A percentile compares a stretch with the other conserved stretches of the same genome.
These are phyloP conservation scores for Cosmia trapezina DNA, from an alignment of 2,888 invertebrate genomes.

Conservation along the genomic window DNA sequence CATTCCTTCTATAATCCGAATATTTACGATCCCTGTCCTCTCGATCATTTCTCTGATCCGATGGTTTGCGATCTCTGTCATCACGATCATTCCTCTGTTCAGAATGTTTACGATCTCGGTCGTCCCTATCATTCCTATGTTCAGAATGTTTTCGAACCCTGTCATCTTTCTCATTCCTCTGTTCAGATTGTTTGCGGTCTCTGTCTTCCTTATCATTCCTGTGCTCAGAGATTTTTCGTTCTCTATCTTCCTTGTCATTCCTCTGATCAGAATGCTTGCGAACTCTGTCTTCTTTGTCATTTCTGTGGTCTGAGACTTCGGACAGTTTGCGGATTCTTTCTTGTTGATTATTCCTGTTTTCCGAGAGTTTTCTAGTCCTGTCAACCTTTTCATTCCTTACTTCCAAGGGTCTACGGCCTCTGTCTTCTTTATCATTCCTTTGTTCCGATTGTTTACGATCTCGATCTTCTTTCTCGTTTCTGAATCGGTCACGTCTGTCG, in stretches of 20 bases:
- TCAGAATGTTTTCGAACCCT: constrained; percentile 45
- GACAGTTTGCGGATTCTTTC: constrained; percentile 54
- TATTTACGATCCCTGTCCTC: constrained; percentile 49
- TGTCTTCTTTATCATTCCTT: constrained; percentile 50
- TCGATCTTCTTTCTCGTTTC: constrained; percentile 39
- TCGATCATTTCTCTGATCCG: constrained; percentile 39
- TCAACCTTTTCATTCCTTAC: constrained; percentile 48
- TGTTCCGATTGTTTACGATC: constrained; percentile 41
- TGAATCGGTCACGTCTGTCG: constrained; percentile 48
- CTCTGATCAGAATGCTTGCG: constrained; percentile 41
- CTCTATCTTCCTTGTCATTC: constrained; percentile 35
- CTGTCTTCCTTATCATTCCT: constrained; percentile 40
- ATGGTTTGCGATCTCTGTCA: constrained; percentile 15
- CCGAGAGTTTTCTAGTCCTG: constrained; percentile 31
- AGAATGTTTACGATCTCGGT: constrained; percentile 33
- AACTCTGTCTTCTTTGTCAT: constrained; percentile 35
- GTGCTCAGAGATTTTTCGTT: constrained; percentile 43
- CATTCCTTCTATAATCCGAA: constrained; percentile 45
- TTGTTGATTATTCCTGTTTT: constrained; percentile 54
- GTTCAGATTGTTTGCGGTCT: constrained; percentile 41
- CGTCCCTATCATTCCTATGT: constrained; percentile 35
- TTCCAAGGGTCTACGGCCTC: constrained; percentile 43
- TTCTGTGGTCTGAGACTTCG: constrained; percentile 34
- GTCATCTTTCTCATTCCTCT: constrained; percentile 42
- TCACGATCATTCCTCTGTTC: constrained; percentile 24